Evolutionary conservation across 2,888 invertebrate genomes (phyloP).

Genomic region (Xestia xanthographa): DNA sequence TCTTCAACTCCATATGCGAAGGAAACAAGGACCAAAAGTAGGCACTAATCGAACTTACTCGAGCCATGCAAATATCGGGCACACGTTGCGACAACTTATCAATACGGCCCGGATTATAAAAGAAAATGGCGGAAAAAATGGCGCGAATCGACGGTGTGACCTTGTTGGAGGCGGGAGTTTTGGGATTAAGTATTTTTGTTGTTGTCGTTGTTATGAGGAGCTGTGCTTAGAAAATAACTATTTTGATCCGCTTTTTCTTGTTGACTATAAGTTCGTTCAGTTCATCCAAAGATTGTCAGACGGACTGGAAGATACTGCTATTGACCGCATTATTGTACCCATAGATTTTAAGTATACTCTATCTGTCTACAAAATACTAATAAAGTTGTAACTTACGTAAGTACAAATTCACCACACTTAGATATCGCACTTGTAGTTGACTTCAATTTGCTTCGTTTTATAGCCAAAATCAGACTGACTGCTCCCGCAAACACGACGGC

Average conservation of each 20-base stretch:
- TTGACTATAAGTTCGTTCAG: not conserved
- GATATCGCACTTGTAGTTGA: not conserved
- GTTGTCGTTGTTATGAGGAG: not conserved
- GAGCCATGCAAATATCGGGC: constrained; percentile 79
- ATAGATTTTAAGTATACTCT: not conserved
- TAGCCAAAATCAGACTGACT: not conserved
- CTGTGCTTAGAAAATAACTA: not conserved
- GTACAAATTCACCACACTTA: too few relatives aligned
- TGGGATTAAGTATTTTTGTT: constrained; percentile 10
- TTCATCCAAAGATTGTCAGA: not conserved
- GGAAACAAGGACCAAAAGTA: constrained; percentile 61
- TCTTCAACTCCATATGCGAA: constrained; percentile 56
- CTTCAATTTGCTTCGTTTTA: not conserved
- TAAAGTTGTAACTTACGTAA: too few relatives aligned
- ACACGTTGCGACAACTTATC: constrained; percentile 85
- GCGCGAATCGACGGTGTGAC: constrained; percentile 39
- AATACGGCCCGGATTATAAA: constrained; percentile 77
- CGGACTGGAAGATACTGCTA: not conserved
- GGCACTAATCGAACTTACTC: constrained; percentile 66
- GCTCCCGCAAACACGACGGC: not conserved
- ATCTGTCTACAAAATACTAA: not conserved
- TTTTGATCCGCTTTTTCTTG: too few relatives aligned
- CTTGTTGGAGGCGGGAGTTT: constrained; percentile 32
- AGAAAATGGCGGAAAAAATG: constrained; percentile 72
- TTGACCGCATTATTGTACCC: not conserved